These are phyloP conservation scores for Meloe dianella DNA, from an alignment of 2,888 invertebrate genomes.

Conservation along the genomic window DNA sequence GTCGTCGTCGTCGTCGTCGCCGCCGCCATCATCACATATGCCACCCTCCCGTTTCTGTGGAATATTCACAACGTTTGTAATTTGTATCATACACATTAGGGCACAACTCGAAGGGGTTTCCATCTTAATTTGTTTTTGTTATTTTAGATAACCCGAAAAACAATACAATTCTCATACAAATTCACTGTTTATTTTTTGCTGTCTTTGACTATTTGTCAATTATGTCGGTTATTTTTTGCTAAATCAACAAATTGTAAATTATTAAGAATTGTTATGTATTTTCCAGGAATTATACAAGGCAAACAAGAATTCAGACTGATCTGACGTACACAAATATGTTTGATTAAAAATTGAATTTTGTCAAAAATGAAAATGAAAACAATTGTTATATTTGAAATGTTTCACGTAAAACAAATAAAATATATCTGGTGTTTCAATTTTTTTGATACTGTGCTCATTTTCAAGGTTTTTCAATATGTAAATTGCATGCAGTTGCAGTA, in stretches of 20 bases:
- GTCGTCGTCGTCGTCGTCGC: neutral
- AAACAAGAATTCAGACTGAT: constrained; percentile 7
- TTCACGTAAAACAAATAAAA: neutral
- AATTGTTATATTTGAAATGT: neutral
- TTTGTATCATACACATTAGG: neutral
- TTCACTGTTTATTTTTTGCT: neutral
- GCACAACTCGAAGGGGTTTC: neutral
- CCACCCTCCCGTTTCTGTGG: neutral
- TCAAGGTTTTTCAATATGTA: neutral
- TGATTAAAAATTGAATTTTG: neutral
- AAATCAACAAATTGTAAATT: constrained; percentile 8
- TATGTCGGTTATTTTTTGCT: neutral
- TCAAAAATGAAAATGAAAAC: neutral
- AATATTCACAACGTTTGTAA: neutral
- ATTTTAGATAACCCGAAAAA: neutral
- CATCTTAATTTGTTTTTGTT: neutral
- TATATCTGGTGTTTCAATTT: neutral
- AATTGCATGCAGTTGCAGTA: neutral
- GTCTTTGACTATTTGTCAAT: neutral
- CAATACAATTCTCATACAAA: neutral
- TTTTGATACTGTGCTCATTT: constrained; percentile 5
- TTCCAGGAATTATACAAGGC: constrained; percentile 5
- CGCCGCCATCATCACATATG: neutral
- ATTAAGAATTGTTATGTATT: constrained; percentile 11
- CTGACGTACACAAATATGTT: neutral